These are phyloP conservation scores for Cacatua alba DNA, from an alignment of 2,113 vertebrate species.

Conservation along the genomic window DNA sequence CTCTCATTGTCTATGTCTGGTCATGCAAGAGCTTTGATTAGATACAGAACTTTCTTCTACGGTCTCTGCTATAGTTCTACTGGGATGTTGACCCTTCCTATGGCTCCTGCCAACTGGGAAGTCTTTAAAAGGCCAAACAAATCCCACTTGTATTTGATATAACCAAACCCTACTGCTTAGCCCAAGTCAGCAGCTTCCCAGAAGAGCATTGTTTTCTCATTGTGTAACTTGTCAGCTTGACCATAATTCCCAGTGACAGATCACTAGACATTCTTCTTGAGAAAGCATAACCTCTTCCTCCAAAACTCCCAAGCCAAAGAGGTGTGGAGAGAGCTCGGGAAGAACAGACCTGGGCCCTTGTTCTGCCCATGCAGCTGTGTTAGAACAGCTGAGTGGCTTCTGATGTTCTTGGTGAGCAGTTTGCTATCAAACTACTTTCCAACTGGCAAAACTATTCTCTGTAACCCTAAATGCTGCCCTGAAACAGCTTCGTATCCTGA, in stretches of 20 bases:
- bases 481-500: conserved; percentile 58
- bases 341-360: conserved; percentile 26
- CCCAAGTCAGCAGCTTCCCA: not conserved
- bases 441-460: conserved; percentile 32
- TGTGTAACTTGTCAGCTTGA: not conserved
- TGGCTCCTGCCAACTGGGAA: not conserved
- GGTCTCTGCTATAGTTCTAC: not conserved
- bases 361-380: conserved; percentile 52
- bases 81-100: not conserved
- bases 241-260: not conserved
- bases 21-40: not conserved
- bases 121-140: not conserved
- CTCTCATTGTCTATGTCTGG: not conserved
- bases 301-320: not conserved
- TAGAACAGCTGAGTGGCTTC: not conserved
- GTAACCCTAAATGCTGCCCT: conserved; percentile 71
- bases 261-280: not conserved
- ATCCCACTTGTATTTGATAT: not conserved
- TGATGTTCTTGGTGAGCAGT: conserved; percentile 4
- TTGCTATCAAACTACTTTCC: not conserved
- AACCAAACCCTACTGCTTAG: not conserved
- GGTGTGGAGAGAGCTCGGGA: conserved; percentile 37
- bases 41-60: not conserved
- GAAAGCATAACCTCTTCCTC: conserved; percentile 33
- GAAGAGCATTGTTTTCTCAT: not conserved